Evolutionary conservation across 37 sponge, comb jelly and placozoan genomes (phyloP).

Genomic region (Chondrilla cf. caribensis): DNA sequence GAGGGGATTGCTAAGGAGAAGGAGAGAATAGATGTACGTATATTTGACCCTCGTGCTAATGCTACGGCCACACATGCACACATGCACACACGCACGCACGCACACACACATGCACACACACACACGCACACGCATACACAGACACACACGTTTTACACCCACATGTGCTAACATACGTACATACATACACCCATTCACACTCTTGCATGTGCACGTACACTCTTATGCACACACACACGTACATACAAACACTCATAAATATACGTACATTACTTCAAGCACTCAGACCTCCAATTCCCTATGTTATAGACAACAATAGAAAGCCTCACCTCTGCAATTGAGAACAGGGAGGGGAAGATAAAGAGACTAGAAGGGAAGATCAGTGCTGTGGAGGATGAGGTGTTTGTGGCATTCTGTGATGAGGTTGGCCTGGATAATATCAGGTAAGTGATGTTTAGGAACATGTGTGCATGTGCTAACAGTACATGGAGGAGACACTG

Average conservation of each 20-base stretch:
- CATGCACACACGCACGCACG: no score
- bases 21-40: background rate
- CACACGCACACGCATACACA: no score
- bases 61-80: no score
- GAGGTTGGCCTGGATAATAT: slow-evolving; percentile 13
- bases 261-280: background rate
- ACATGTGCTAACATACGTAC: no score
- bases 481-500: no score
- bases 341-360: slow-evolving; percentile 22
- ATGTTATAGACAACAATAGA: background rate
- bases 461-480: background rate
- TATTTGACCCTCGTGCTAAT: no score
- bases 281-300: background rate
- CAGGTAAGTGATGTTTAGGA: background rate
- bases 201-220: no score
- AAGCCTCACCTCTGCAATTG: background rate
- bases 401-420: background rate
- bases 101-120: no score
- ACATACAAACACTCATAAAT: background rate
- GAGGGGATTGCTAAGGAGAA: background rate
- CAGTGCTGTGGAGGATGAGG: slow-evolving; percentile 29
- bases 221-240: background rate
- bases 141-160: no score
- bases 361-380: slow-evolving; percentile 18
- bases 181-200: no score